A percentile compares a stretch with the other conserved stretches of the same genome.
phyloP scores from a whole-genome alignment of 1,140 invertebrate genomes.

The Atta texana region DNA sequence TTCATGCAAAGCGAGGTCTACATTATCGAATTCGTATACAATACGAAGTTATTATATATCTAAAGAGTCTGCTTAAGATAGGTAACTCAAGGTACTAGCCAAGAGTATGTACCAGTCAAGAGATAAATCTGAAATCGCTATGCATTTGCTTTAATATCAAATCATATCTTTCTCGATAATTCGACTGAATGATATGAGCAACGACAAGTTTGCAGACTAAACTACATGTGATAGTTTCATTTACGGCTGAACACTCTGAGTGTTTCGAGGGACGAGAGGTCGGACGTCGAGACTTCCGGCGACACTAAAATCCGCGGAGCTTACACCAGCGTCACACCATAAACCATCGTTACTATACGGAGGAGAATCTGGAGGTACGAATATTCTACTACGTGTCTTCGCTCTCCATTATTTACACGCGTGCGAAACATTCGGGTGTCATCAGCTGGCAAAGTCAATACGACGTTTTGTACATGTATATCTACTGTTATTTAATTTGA shows the following conservation, averaged over 20 bases:
- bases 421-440: background rate
- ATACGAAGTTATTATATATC: background rate
- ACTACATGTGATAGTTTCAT: constrained; percentile 34
- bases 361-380: constrained; percentile 18
- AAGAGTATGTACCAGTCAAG: too few species aligned
- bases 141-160: background rate
- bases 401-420: constrained; percentile 38
- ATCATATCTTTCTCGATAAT: constrained; percentile 3
- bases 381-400: constrained; percentile 28
- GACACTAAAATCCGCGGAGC: constrained; percentile 56
- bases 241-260: constrained; percentile 32
- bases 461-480: background rate
- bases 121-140: background rate
- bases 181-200: background rate
- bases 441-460: background rate
- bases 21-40: background rate
- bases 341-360: constrained; percentile 25
- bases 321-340: constrained; percentile 25
- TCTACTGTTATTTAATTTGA: constrained; percentile 6
- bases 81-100: background rate
- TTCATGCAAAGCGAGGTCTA: too few species aligned
- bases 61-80: background rate
- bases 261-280: constrained; percentile 27
- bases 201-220: background rate
- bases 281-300: constrained; percentile 24